Base-by-base conservation (phyloP, 2,113 vertebrate genomes). In the Psammodynastes pulverulentus region DNA sequence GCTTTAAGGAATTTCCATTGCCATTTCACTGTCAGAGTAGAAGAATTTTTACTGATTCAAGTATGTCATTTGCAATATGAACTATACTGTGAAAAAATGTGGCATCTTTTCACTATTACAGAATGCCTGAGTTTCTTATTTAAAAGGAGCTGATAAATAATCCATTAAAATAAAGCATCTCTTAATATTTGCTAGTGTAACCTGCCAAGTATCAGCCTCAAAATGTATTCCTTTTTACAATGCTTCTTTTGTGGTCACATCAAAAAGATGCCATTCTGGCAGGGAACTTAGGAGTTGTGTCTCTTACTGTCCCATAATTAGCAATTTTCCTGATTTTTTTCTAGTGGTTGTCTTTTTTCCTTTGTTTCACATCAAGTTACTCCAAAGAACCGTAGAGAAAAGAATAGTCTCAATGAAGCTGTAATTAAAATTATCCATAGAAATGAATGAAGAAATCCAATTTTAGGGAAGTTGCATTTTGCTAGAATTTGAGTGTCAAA, bases 1-100 rank as follows among this genome's bases (percentile, higher is more conserved):
- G 93, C 0, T 88, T 96, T 92, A 91, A 84, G 34, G 94, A 93
- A 95, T 94, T 93, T 96, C 72, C 93, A 84, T 91, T 72, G 86
- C 86, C 93, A 12, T 86, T 94, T 91, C 90, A 89, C 87, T 0
- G 4, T 90, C 93, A 93, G 94, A 90, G 1, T 89, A 58, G 79
- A 89, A 94, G 56, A 89, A 56, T 93, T 96, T 58, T 93, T 88
- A 85, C 93, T 92, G 91, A 92, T 79, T 85, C 89, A 89, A 87
- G 91, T 94, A 94, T 48, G 51, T 58, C 90, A 94, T 93, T 94
- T 79, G 43, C 89, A 94, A 92, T 84, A 94, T 46, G 90, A 88
- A 90, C 29, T 34, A 58, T 54, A 89, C 49, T 0, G 0, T 43
- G 34, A 46, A 0, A 0, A 93, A 89, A 87, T 86, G 51, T 1